Percentiles rank a stretch among this genome's conserved stretches.
These are phyloP conservation scores for Alethe diademata DNA, from an alignment of 2,113 vertebrate genomes.

Conservation along the genomic window DNA sequence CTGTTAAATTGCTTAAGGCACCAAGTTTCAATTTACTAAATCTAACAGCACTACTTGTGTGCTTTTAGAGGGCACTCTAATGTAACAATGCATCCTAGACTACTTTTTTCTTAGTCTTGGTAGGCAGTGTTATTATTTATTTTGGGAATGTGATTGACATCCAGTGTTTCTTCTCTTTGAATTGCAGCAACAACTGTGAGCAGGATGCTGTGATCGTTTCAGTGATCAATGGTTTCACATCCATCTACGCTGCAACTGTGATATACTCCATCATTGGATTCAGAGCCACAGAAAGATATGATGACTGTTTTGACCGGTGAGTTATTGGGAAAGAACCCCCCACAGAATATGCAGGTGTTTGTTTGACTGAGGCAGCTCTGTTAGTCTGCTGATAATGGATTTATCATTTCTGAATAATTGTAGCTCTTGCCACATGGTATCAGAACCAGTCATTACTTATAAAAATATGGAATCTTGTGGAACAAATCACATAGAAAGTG, in stretches of 20 bases:
- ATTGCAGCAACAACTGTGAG: slow-evolving; percentile 92
- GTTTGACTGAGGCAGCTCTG: background rate
- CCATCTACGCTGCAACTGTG: slow-evolving; percentile 89
- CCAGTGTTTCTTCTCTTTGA: background rate
- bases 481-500: background rate
- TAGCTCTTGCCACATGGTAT: background rate
- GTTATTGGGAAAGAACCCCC: background rate
- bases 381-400: background rate
- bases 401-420: background rate
- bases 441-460: background rate
- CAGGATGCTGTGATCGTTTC: slow-evolving; percentile 89
- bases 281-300: slow-evolving; percentile 86
- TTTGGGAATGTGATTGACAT: background rate
- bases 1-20: background rate
- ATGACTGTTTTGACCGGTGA: slow-evolving; percentile 83
- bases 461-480: background rate
- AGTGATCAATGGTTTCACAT: slow-evolving; percentile 92
- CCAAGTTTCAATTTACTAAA: background rate
- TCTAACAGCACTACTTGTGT: background rate
- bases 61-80: background rate
- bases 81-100: background rate
- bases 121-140: background rate
- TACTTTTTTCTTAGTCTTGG: background rate
- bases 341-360: background rate
- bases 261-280: slow-evolving; percentile 97